Evolutionary conservation across 1,140 invertebrate genomes (phyloP).

Genomic region (Panulirus ornatus): DNA sequence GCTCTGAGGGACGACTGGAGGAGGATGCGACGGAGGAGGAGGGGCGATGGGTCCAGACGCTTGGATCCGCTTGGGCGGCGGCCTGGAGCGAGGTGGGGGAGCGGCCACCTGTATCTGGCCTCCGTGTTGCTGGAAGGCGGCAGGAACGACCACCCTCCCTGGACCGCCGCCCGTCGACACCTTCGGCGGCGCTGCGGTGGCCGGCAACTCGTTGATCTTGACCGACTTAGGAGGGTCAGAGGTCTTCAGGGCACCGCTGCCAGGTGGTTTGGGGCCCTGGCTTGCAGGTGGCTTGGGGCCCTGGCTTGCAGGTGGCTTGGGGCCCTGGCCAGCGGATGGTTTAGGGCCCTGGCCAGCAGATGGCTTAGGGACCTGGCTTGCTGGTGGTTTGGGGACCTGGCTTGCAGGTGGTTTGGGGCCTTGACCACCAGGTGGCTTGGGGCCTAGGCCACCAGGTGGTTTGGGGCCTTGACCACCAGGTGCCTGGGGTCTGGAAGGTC

Average conservation of each 20-base stretch:
- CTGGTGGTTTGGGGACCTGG: background rate
- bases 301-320: background rate
- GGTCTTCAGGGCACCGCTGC: background rate
- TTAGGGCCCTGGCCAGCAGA: background rate
- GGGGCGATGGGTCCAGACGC: no score
- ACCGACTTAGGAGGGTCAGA: no score
- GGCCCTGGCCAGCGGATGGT: background rate
- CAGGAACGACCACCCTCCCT: slow-evolving; percentile 24
- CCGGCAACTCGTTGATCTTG: no score
- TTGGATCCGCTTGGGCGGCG: background rate
- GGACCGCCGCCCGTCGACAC: no score
- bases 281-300: background rate
- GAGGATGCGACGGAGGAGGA: background rate
- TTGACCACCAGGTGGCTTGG: background rate
- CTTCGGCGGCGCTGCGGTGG: no score
- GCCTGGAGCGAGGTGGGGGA: slow-evolving; percentile 11
- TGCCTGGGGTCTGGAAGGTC: background rate
- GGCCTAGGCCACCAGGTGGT: background rate
- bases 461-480: background rate
- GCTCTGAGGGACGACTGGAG: background rate
- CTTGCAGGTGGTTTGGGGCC: background rate
- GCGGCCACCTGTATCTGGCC: background rate
- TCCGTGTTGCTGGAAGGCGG: slow-evolving; percentile 44
- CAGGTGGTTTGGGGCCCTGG: background rate
- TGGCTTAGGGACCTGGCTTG: background rate